Evolutionary conservation across 2,113 vertebrate species (phyloP).

Genomic region (Pyxicephalus adspersus): DNA sequence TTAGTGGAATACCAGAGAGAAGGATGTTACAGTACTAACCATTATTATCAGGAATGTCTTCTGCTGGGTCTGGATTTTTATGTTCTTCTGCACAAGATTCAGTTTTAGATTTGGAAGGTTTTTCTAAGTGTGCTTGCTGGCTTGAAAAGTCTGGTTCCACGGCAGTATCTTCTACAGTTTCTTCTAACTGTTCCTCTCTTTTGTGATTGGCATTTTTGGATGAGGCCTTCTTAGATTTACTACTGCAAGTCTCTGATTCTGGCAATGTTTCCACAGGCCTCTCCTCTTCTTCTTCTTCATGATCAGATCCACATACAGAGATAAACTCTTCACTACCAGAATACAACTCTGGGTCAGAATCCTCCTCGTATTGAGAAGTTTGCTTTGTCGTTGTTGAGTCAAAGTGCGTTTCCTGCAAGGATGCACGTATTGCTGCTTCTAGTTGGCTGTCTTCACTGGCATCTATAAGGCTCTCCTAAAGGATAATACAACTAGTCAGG

Average conservation of each 20-base stretch:
- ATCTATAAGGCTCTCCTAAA: constrained; percentile 95
- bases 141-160: constrained; percentile 71
- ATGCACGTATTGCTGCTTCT: constrained; percentile 96
- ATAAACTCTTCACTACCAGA: constrained; percentile 97
- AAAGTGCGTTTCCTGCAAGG: constrained; percentile 95
- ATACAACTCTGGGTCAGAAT: constrained; percentile 94
- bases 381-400: constrained; percentile 84
- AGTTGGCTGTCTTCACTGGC: constrained; percentile 98
- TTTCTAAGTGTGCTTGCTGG: constrained; percentile 76
- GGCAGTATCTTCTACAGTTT: constrained; percentile 77
- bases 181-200: constrained; percentile 92
- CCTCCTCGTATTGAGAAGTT: constrained; percentile 89
- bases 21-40: constrained; percentile 68
- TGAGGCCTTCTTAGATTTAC: constrained; percentile 86
- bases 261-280: constrained; percentile 69
- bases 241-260: constrained; percentile 63
- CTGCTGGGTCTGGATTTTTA: constrained; percentile 69
- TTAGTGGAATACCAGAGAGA: neutral
- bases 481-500: neutral
- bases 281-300: constrained; percentile 71
- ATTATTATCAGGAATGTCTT: constrained; percentile 78
- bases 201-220: constrained; percentile 91
- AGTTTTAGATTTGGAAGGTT: constrained; percentile 55
- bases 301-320: constrained; percentile 92
- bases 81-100: constrained; percentile 62